These are phyloP conservation scores for Venustoraphidia nigricollis DNA, from an alignment of 2,888 invertebrate genomes.

Conservation along the genomic window DNA sequence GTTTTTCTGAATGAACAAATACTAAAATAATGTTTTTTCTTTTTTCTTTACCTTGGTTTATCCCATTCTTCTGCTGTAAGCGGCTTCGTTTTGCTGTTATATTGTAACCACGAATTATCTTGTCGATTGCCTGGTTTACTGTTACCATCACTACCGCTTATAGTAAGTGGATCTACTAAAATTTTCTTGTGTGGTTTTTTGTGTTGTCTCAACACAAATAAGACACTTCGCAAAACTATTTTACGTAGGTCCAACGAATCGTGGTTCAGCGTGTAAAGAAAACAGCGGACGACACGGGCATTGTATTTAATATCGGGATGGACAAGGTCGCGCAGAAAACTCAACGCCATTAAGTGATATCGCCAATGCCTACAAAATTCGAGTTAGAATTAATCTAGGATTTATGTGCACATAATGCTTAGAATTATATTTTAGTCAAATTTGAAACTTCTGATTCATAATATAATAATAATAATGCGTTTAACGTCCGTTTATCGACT, in stretches of 20 bases:
- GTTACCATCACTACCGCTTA: background rate
- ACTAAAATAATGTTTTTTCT: too few species aligned
- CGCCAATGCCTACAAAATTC: slow-evolving; percentile 57
- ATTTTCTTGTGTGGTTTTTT: slow-evolving; percentile 49
- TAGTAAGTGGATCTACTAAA: slow-evolving; percentile 32
- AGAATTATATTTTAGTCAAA: slow-evolving; percentile 2
- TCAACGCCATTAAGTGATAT: slow-evolving; percentile 57
- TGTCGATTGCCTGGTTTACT: slow-evolving; percentile 38
- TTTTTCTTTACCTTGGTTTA: slow-evolving; percentile 24
- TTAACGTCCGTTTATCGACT: too few species aligned
- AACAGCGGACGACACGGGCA: slow-evolving; percentile 42
- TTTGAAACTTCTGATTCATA: slow-evolving; percentile 5
- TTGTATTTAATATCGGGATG: slow-evolving; percentile 55
- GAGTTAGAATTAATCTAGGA: background rate
- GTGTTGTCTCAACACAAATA: slow-evolving; percentile 53
- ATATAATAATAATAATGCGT: too few species aligned
- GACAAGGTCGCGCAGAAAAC: slow-evolving; percentile 53
- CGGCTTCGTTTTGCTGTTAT: slow-evolving; percentile 41
- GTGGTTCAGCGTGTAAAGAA: slow-evolving; percentile 48
- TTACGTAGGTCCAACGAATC: slow-evolving; percentile 71
- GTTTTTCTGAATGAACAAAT: too few species aligned
- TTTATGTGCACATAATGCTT: background rate
- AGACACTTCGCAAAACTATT: slow-evolving; percentile 42
- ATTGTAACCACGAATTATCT: slow-evolving; percentile 64
- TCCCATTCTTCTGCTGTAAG: slow-evolving; percentile 59